Conservation (phyloP, 2,888 invertebrate genomes). For the Mesorhabditis spiculigera region DNA sequence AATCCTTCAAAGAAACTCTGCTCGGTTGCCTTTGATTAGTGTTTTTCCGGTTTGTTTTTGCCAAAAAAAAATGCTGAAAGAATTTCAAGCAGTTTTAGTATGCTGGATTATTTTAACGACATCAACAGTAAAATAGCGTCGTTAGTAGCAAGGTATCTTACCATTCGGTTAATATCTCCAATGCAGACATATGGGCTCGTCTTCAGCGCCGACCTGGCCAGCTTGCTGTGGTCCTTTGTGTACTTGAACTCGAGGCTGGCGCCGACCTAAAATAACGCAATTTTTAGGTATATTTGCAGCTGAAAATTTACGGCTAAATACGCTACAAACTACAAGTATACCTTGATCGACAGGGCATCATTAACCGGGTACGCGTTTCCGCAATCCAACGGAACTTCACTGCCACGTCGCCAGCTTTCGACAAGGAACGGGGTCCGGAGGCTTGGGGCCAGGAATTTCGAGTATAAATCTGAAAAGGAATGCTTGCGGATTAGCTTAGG, state of each 20-base stretch:
- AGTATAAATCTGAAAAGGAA: constrained; percentile 70
- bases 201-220: constrained; percentile 69
- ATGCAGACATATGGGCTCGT: constrained; percentile 75
- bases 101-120: neutral
- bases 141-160: constrained; percentile 59
- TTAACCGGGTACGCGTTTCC: constrained; percentile 30
- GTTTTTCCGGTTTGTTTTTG: too few relatives aligned
- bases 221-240: constrained; percentile 79
- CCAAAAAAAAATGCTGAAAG: too few relatives aligned
- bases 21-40: too few relatives aligned
- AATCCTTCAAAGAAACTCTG: too few relatives aligned
- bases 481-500: too few relatives aligned
- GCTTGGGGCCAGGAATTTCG: constrained; percentile 74
- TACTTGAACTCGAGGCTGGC: constrained; percentile 35
- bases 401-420: constrained; percentile 83
- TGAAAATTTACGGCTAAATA: neutral
- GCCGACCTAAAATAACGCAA: constrained; percentile 26
- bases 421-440: constrained; percentile 72
- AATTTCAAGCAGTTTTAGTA: neutral
- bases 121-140: neutral
- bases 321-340: neutral
- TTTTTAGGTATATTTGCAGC: neutral
- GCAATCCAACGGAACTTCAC: constrained; percentile 64
- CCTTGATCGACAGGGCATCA: constrained; percentile 34
- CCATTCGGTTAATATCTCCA: constrained; percentile 87